Percentiles rank a stretch among this genome's conserved stretches.
Conservation (phyloP, 2,113 vertebrate species). For the Prunella himalayana region DNA sequence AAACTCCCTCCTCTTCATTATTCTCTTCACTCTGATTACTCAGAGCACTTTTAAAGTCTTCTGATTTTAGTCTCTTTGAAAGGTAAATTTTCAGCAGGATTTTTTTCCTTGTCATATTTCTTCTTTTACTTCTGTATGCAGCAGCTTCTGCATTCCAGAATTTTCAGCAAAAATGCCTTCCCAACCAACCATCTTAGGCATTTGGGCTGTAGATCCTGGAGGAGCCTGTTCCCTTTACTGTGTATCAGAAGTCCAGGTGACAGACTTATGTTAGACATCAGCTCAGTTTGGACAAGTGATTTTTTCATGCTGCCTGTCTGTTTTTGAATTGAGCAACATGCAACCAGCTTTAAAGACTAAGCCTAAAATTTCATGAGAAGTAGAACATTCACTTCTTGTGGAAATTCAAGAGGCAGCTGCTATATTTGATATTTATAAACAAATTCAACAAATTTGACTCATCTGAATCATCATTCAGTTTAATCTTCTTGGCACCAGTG, state of each 20-base stretch:
- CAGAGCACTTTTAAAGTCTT: neutral
- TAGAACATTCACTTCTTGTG: neutral
- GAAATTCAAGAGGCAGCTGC: neutral
- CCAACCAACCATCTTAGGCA: neutral
- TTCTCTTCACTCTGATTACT: conserved; percentile 31
- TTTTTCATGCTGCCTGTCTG: neutral
- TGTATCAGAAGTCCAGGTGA: neutral
- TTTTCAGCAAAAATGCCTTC: neutral
- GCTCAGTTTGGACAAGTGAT: neutral
- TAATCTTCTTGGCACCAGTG: neutral
- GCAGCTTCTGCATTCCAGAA: neutral
- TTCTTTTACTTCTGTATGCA: neutral
- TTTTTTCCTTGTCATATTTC: neutral
- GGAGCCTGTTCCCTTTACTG: neutral
- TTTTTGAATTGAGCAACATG: neutral
- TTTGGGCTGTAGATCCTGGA: neutral
- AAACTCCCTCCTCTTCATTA: conserved; percentile 35
- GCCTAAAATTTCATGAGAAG: neutral
- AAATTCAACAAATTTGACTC: neutral
- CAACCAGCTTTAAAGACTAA: neutral
- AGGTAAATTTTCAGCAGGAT: neutral
- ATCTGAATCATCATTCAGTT: neutral
- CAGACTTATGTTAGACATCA: accelerated
- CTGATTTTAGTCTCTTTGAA: conserved; percentile 12
- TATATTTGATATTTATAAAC: conserved; percentile 12